phyloP scores from a whole-genome alignment of 1,140 invertebrate species.

The Notospermus geniculatus region DNA sequence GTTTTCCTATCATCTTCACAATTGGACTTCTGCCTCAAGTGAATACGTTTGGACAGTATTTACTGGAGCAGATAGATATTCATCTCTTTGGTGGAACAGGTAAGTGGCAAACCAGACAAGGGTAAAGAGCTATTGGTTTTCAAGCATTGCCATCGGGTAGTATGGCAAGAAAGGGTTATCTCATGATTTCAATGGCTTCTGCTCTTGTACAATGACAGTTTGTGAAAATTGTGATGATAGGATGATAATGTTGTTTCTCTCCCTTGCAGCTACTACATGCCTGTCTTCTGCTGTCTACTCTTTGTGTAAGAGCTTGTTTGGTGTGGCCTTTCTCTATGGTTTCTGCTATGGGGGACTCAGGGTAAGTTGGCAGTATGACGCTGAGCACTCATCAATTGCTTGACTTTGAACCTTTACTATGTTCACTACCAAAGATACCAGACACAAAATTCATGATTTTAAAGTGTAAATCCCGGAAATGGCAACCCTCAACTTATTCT shows the following conservation, averaged over 20 bases:
- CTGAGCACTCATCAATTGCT: background rate
- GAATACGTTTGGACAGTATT: slow-evolving; percentile 93
- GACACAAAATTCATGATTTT: no score
- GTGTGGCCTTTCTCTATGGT: slow-evolving; percentile 80
- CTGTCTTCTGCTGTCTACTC: slow-evolving; percentile 82
- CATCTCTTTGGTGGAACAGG: slow-evolving; percentile 94
- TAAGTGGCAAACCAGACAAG: slow-evolving; percentile 27
- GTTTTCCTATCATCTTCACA: slow-evolving; percentile 90
- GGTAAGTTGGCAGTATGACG: slow-evolving; percentile 31
- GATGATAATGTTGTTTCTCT: no score
- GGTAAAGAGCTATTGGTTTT: background rate
- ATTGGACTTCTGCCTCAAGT: slow-evolving; percentile 94
- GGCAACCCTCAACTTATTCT: no score
- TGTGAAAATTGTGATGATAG: no score
- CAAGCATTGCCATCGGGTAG: no score
- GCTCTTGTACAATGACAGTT: no score
- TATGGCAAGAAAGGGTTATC: no score
- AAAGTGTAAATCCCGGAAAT: no score
- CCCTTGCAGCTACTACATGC: slow-evolving; percentile 74
- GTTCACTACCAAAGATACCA: background rate
- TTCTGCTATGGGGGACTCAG: slow-evolving; percentile 75
- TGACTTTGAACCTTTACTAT: background rate
- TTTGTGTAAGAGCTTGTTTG: slow-evolving; percentile 75
- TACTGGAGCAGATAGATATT: slow-evolving; percentile 94
- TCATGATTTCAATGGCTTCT: no score